Conservation (phyloP, 2,888 invertebrate species). For the Aproaerema taeniolella region DNA sequence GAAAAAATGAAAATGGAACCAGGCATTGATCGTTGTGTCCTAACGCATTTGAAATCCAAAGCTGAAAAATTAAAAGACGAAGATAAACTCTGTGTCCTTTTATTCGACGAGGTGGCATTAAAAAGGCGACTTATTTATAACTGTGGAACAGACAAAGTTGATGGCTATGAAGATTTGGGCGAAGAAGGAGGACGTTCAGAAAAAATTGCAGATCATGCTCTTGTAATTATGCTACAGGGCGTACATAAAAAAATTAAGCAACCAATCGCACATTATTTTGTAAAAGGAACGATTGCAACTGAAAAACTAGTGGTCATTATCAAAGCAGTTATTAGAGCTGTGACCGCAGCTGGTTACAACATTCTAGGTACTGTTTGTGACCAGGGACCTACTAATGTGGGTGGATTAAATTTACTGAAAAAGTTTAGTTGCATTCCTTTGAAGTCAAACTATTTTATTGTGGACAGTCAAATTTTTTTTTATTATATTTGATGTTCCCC, state of each 20-base stretch:
- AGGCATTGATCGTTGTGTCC: background rate
- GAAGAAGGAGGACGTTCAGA: conserved; percentile 3
- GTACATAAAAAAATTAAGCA: conserved; percentile 18
- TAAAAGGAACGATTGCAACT: conserved; percentile 16
- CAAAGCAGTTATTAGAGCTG: conserved; percentile 12
- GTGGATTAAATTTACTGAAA: conserved; percentile 12
- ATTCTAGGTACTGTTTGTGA: conserved; percentile 14
- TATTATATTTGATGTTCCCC: no score
- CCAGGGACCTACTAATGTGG: no score
- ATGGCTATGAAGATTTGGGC: conserved; percentile 18
- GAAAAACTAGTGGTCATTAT: conserved; percentile 13
- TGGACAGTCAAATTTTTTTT: no score
- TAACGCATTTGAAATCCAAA: conserved; percentile 5
- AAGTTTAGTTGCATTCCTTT: background rate
- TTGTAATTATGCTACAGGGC: conserved; percentile 21
- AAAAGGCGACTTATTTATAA: conserved; percentile 15
- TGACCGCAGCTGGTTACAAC: conserved; percentile 8
- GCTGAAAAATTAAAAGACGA: conserved; percentile 7
- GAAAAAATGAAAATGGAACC: conserved; percentile 5
- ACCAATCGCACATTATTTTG: conserved; percentile 20
- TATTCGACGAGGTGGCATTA: conserved; percentile 20
- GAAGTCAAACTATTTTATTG: no score
- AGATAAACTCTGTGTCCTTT: conserved; percentile 13
- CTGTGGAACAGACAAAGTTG: conserved; percentile 13
- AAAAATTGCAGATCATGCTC: conserved; percentile 17